phyloP scores from a whole-genome alignment of 2,113 vertebrate genomes.

The Paralichthys olivaceus region DNA sequence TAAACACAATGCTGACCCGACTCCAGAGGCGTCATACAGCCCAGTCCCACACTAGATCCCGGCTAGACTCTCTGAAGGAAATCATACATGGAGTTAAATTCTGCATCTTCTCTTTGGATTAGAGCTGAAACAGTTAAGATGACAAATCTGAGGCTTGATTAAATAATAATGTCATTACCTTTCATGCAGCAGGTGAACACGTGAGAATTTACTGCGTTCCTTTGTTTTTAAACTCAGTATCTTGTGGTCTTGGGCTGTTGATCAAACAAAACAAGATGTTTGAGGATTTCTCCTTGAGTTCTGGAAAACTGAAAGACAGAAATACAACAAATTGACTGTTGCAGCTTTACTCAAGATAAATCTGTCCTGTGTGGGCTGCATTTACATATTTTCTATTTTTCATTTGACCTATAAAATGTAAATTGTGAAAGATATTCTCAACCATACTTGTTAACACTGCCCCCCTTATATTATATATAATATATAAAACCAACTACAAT shows the following conservation, averaged over 20 bases:
- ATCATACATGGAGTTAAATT: no score
- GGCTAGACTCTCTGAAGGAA: not conserved
- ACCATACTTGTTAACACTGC: no score
- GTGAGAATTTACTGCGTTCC: no score
- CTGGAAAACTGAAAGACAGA: no score
- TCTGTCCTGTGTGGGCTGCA: not conserved
- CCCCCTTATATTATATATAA: no score
- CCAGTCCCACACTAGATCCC: not conserved
- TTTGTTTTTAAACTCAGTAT: not conserved
- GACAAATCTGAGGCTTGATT: not conserved
- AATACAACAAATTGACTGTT: not conserved
- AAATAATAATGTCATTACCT: not conserved
- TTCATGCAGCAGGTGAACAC: no score
- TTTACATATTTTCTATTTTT: no score
- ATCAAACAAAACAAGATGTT: not conserved
- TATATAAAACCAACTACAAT: no score
- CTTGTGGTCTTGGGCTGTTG: not conserved
- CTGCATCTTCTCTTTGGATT: no score
- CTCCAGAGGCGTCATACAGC: not conserved
- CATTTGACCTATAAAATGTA: no score
- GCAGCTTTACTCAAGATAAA: not conserved
- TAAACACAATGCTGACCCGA: not conserved
- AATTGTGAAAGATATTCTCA: no score
- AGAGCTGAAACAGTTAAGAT: no score
- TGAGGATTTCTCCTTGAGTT: not conserved